Percentiles rank a stretch among this genome's conserved stretches.
phyloP scores from a whole-genome alignment of 2,888 invertebrate genomes.

The Gibbula magus region DNA sequence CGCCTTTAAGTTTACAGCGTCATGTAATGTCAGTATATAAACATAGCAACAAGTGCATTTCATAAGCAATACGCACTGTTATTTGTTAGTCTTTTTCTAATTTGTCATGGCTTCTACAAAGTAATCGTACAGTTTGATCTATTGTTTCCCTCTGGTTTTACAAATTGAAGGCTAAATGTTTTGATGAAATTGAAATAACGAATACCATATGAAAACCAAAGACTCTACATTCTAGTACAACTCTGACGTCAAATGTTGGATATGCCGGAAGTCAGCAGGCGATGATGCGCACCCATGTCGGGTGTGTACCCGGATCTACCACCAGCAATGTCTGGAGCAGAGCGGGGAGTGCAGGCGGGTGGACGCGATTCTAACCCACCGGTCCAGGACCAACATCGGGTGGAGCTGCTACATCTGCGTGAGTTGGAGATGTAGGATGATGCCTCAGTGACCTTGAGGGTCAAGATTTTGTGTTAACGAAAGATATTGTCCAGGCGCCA shows the following conservation, averaged over 20 bases:
- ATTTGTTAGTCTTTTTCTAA: too few species aligned
- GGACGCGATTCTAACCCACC: slow-evolving; percentile 24
- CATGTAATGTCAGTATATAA: too few species aligned
- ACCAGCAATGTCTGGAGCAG: slow-evolving; percentile 33
- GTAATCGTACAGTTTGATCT: too few species aligned
- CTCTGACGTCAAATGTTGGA: slow-evolving; percentile 27
- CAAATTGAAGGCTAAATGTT: neutral
- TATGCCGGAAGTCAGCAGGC: slow-evolving; percentile 30
- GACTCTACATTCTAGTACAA: slow-evolving; percentile 24
- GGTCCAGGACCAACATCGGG: slow-evolving; percentile 32
- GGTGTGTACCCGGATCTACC: slow-evolving; percentile 40
- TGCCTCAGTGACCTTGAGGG: neutral
- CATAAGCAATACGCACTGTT: too few species aligned
- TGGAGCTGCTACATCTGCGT: slow-evolving; percentile 46
- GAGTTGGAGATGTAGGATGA: slow-evolving; percentile 22
- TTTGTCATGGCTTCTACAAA: too few species aligned
- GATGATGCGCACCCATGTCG: slow-evolving; percentile 39
- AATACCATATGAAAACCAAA: neutral
- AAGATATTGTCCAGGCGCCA: too few species aligned
- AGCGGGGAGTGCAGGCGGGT: slow-evolving; percentile 31
- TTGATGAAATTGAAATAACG: neutral
- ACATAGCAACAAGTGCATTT: too few species aligned
- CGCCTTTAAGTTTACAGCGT: too few species aligned
- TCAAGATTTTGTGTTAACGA: neutral
- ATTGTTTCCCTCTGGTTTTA: slow-evolving; percentile 14